Conservation (phyloP, 2,113 vertebrate species). For the Plecturocebus donacophilus region DNA sequence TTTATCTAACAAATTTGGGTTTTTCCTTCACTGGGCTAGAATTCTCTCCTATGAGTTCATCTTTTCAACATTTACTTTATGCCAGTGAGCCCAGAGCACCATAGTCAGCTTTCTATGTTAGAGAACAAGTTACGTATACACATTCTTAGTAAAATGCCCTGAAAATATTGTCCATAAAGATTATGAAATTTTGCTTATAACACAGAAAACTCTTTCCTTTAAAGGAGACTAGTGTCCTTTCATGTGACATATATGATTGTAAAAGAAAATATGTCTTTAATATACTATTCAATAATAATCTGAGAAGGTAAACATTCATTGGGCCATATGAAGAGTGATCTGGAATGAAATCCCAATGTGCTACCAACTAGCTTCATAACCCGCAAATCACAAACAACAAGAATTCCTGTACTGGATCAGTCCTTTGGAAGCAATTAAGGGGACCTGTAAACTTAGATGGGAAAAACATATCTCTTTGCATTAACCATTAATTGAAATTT, state of each 20-base stretch:
- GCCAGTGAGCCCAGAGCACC: neutral
- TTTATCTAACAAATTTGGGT: slow-evolving; percentile 1
- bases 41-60: slow-evolving; percentile 43
- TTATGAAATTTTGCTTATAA: neutral
- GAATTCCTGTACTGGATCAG: neutral
- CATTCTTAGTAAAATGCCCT: slow-evolving; percentile 3
- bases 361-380: neutral
- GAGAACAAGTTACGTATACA: neutral
- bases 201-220: neutral
- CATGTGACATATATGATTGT: neutral
- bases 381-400: neutral
- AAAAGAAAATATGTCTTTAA: slow-evolving; percentile 9
- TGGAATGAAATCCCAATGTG: neutral
- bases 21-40: neutral
- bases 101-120: neutral
- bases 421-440: neutral
- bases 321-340: neutral
- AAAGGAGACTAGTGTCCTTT: neutral
- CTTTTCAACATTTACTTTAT: slow-evolving; percentile 27
- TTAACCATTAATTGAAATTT: neutral
- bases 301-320: neutral
- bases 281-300: neutral
- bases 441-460: neutral
- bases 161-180: neutral
- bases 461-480: neutral